Conservation (phyloP, 1,140 invertebrate species). For the Drosophila kurseongensis region DNA sequence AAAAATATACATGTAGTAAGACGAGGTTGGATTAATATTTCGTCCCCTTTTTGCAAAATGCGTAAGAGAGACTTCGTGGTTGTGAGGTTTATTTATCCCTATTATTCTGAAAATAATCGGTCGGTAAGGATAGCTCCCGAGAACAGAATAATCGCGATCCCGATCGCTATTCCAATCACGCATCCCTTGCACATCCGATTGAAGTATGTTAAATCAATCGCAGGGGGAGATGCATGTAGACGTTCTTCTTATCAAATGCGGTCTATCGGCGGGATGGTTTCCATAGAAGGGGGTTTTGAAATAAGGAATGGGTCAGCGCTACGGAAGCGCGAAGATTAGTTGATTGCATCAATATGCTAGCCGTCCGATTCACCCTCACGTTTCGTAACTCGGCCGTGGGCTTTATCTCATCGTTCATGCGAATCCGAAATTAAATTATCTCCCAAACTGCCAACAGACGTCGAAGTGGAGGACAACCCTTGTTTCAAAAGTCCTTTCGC, state of each 20-base stretch:
- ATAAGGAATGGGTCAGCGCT: slow-evolving; percentile 38
- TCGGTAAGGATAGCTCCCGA: slow-evolving; percentile 1
- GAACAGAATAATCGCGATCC: neutral
- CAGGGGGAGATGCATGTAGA: neutral
- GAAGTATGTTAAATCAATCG: slow-evolving; percentile 55
- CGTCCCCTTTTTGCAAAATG: too few relatives aligned
- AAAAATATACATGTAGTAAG: neutral
- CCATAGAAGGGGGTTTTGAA: neutral
- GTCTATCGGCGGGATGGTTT: slow-evolving; percentile 23
- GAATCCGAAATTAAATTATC: slow-evolving; percentile 84
- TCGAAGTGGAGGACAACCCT: slow-evolving; percentile 73
- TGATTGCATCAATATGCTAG: slow-evolving; percentile 84
- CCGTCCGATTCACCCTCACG: slow-evolving; percentile 60
- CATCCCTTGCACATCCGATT: slow-evolving; percentile 31
- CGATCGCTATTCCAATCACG: slow-evolving; percentile 23
- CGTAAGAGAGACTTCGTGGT: neutral
- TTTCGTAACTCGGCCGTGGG: slow-evolving; percentile 32
- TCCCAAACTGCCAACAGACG: slow-evolving; percentile 64
- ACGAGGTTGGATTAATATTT: neutral
- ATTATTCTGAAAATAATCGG: neutral
- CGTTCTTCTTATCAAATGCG: slow-evolving; percentile 33
- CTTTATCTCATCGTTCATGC: slow-evolving; percentile 80
- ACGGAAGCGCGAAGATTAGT: slow-evolving; percentile 83
- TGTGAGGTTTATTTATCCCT: slow-evolving; percentile 7
- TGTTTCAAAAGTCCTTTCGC: slow-evolving; percentile 71